A percentile compares a stretch with the other conserved stretches of the same genome.
Conservation (phyloP, 2,888 invertebrate species). For the Eumerus sabulonum region DNA sequence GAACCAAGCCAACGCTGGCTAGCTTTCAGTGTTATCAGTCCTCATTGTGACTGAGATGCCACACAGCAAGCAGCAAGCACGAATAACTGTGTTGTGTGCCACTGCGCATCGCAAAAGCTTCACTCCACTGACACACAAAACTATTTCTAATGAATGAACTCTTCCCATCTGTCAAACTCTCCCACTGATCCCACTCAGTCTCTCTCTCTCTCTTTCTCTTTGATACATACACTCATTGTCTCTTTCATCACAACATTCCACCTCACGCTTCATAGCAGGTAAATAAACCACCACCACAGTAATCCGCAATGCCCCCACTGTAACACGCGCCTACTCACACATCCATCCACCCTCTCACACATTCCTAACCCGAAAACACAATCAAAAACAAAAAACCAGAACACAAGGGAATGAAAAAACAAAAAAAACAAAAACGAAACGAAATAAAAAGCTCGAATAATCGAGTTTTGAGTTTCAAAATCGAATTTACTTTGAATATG, state of each 20-base stretch:
- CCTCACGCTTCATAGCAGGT: conserved; percentile 23
- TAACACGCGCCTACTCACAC: conserved; percentile 4
- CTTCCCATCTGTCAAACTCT: conserved; percentile 14
- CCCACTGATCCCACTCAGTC: too few species aligned
- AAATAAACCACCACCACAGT: conserved; percentile 30
- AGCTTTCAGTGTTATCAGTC: not conserved
- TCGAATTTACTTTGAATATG: conserved; percentile 28
- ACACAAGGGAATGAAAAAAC: too few species aligned
- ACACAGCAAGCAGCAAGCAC: conserved; percentile 1
- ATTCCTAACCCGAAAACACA: conserved; percentile 4
- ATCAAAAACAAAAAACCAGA: not conserved
- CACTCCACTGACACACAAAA: conserved; percentile 66
- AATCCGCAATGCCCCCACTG: conserved; percentile 11
- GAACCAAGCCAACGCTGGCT: conserved; percentile 1
- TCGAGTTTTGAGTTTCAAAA: conserved; percentile 37
- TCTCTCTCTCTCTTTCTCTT: too few species aligned
- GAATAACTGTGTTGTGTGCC: conserved; percentile 36
- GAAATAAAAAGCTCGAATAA: conserved; percentile 32
- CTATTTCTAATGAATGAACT: conserved; percentile 42
- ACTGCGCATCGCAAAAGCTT: conserved; percentile 44
- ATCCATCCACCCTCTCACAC: conserved; percentile 23
- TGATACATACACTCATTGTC: too few species aligned
- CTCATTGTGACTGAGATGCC: not conserved
- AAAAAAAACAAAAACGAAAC: not conserved
- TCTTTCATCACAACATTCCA: conserved; percentile 6